A percentile compares a stretch with the other conserved stretches of the same genome.
Evolutionary conservation across 2,797 vertebrate species (phyloP).

Genomic region (Smutsia gigantea): DNA sequence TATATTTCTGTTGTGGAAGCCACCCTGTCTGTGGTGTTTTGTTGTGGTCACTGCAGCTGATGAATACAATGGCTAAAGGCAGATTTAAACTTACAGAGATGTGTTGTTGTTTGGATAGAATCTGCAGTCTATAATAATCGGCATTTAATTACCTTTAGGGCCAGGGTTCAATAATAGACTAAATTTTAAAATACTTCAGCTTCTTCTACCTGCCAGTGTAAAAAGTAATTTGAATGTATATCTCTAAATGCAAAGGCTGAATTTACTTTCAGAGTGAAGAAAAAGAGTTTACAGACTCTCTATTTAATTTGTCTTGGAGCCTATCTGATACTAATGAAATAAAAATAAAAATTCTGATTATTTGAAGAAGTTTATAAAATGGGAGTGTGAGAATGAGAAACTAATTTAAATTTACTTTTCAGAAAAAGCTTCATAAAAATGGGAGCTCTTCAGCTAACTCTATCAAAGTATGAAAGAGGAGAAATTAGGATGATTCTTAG

Average conservation of each 20-base stretch:
- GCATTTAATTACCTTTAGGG: not conserved
- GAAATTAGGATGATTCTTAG: not conserved
- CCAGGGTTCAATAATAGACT: not conserved
- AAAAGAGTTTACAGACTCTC: not conserved
- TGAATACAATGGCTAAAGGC: not conserved
- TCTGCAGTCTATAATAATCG: not conserved
- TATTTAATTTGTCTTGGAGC: not conserved
- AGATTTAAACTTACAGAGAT: not conserved
- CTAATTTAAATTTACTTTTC: not conserved
- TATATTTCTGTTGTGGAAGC: not conserved
- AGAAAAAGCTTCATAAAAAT: not conserved
- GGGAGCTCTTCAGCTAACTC: not conserved
- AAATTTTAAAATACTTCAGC: not conserved
- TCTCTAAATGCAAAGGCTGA: not conserved
- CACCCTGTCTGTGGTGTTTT: not conserved
- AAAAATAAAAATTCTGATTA: not conserved
- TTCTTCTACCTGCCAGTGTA: not conserved
- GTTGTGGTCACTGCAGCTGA: not conserved
- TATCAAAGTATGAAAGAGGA: not conserved
- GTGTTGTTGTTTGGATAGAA: not conserved
- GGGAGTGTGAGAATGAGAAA: not conserved
- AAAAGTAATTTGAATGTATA: not conserved
- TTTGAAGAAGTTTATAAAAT: not conserved
- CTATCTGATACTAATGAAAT: not conserved
- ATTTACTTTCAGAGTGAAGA: not conserved